phyloP scores from a whole-genome alignment of 2,797 vertebrate species.

The Esox masquinongy region DNA sequence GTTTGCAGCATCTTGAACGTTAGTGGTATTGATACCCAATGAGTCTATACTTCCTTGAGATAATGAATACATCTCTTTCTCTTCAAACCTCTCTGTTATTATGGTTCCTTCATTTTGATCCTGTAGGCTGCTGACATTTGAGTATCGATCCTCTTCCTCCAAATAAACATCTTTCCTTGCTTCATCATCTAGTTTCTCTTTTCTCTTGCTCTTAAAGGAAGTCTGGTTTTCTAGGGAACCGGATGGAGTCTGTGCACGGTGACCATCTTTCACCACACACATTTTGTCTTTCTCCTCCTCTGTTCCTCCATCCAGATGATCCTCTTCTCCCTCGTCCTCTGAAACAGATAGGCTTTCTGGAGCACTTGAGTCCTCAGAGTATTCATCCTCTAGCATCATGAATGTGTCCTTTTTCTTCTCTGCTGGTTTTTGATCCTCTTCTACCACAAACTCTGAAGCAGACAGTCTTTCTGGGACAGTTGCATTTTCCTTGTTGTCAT shows the following conservation, averaged over 20 bases:
- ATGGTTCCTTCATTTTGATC: slow-evolving; percentile 25
- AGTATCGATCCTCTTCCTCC: slow-evolving; percentile 11
- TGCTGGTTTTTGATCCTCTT: neutral
- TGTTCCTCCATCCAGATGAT: slow-evolving; percentile 2
- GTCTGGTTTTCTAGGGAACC: neutral
- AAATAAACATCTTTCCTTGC: neutral
- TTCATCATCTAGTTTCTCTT: neutral
- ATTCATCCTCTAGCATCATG: neutral
- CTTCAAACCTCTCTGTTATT: slow-evolving; percentile 2
- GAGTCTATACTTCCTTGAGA: slow-evolving; percentile 9
- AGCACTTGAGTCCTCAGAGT: neutral
- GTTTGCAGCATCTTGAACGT: slow-evolving; percentile 18
- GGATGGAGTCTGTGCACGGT: neutral
- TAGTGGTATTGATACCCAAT: neutral
- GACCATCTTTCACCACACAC: neutral
- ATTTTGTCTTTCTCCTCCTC: neutral
- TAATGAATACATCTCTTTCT: slow-evolving; percentile 24
- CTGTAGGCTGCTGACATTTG: slow-evolving; percentile 23
- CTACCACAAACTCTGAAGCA: slow-evolving; percentile 10
- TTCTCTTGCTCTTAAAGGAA: neutral
- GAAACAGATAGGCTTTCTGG: neutral
- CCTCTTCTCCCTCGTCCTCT: neutral
- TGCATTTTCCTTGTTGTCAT: slow-evolving; percentile 16
- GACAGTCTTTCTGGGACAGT: slow-evolving; percentile 7
- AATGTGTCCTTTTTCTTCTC: neutral